These are phyloP conservation scores for Phengaris alcon DNA, from an alignment of 2,888 invertebrate genomes.

Conservation along the genomic window DNA sequence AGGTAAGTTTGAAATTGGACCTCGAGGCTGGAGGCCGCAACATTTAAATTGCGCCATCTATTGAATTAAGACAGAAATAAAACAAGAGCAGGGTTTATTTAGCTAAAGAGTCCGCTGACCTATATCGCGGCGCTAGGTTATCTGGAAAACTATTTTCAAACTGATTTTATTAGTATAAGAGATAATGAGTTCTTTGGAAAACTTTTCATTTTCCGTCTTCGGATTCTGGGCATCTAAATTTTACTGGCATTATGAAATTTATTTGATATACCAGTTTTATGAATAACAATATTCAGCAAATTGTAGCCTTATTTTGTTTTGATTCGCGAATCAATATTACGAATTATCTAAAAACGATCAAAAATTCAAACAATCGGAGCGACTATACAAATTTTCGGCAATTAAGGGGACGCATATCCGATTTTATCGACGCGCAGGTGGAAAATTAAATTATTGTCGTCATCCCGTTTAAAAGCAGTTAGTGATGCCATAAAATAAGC, in stretches of 20 bases:
- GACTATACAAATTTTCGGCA: slow-evolving; percentile 63
- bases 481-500: not conserved
- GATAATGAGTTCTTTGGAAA: slow-evolving; percentile 19
- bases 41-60: slow-evolving; percentile 27
- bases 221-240: not conserved
- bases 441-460: slow-evolving; percentile 64
- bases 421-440: slow-evolving; percentile 59
- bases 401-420: slow-evolving; percentile 57
- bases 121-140: slow-evolving; percentile 18
- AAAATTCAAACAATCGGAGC: slow-evolving; percentile 47
- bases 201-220: not conserved
- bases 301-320: not conserved
- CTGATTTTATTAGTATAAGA: slow-evolving; percentile 20
- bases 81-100: slow-evolving; percentile 21
- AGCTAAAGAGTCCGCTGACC: slow-evolving; percentile 24
- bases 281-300: too few species aligned
- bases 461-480: slow-evolving; percentile 43
- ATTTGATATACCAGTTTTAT: not conserved
- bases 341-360: slow-evolving; percentile 36
- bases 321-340: not conserved
- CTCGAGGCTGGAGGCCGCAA: not conserved
- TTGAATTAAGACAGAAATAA: slow-evolving; percentile 21
- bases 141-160: slow-evolving; percentile 23
- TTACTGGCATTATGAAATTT: not conserved
- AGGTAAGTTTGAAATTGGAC: slow-evolving; percentile 23